Conservation (phyloP, 2,797 vertebrate species). For the Etheostoma nigrum region DNA sequence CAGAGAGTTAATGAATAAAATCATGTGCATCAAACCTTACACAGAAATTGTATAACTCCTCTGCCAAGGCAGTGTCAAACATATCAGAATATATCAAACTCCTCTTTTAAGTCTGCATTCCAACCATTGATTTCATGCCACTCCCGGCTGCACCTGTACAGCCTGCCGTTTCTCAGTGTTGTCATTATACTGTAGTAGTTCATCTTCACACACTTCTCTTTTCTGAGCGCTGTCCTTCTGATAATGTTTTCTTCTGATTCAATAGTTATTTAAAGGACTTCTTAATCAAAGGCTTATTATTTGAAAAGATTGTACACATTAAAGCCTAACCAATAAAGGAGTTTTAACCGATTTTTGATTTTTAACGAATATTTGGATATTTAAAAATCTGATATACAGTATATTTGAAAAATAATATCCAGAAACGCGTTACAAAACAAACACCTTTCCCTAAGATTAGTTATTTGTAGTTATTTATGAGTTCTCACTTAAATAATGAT, state of each 20-base stretch:
- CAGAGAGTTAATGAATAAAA: not conserved
- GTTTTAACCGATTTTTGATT: too few species aligned
- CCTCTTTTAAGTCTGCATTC: not conserved
- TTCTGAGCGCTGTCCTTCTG: not conserved
- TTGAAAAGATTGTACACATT: not conserved
- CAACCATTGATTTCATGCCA: not conserved
- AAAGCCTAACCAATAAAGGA: too few species aligned
- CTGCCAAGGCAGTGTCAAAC: not conserved
- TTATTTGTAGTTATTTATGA: too few species aligned
- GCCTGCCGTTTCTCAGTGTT: not conserved
- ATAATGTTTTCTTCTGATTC: not conserved
- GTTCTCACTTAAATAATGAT: too few species aligned
- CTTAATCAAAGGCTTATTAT: not conserved
- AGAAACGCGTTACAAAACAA: too few species aligned
- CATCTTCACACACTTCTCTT: not conserved
- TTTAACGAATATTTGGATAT: too few species aligned
- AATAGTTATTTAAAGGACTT: not conserved
- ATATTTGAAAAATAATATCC: too few species aligned
- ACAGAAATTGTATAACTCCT: not conserved
- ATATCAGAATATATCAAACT: fast-evolving
- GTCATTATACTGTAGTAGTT: fast-evolving
- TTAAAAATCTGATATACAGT: too few species aligned
- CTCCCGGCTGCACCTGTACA: too few species aligned
- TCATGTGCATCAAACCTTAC: not conserved
- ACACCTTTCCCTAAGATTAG: too few species aligned